Conservation (phyloP, 2,113 vertebrate species). For the Amblyornis subalaris region DNA sequence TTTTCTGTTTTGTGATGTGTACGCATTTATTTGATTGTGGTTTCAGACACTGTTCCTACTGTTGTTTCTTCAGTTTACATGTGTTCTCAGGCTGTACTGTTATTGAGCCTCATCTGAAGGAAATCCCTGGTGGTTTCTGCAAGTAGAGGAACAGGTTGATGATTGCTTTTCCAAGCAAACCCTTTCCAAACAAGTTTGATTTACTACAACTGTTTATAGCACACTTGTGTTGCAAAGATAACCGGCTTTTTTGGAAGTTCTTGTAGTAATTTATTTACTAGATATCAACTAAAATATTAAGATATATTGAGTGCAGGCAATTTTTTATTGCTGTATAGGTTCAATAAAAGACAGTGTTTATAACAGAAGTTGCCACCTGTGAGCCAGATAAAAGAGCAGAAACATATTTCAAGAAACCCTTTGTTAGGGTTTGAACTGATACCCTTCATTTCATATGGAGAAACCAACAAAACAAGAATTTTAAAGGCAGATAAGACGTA, state of each 20-base stretch:
- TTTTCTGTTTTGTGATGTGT: background rate
- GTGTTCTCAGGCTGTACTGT: background rate
- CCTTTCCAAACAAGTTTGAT: background rate
- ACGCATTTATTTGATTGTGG: background rate
- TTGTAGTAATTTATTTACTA: background rate
- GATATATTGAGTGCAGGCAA: background rate
- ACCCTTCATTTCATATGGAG: background rate
- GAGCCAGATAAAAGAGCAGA: background rate
- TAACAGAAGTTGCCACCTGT: background rate
- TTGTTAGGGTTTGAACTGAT: background rate
- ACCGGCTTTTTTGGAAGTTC: background rate
- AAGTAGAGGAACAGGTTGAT: background rate
- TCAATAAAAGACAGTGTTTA: background rate
- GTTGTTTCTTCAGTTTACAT: background rate
- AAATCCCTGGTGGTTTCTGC: background rate
- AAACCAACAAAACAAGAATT: background rate
- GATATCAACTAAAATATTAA: background rate
- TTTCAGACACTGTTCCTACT: background rate
- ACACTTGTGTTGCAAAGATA: background rate
- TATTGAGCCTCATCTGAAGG: background rate
- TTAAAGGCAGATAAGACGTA: background rate
- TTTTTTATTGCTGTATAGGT: background rate
- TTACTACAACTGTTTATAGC: background rate
- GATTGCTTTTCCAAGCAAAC: background rate
- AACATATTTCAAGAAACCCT: background rate